Evolutionary conservation across 2,888 invertebrate genomes (phyloP).

Genomic region (Ormyrus thymus): DNA sequence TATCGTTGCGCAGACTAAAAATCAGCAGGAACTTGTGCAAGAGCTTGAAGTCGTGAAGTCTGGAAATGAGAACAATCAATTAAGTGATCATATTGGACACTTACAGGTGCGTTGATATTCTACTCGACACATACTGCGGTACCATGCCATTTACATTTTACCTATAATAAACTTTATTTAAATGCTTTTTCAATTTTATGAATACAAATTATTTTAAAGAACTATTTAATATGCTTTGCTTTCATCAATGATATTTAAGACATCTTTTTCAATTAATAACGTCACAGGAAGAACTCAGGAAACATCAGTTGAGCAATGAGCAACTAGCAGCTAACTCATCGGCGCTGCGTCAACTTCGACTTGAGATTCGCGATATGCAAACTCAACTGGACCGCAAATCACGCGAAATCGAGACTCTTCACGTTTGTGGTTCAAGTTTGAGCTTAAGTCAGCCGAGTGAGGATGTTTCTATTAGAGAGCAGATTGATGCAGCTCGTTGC

Average conservation of each 20-base stretch:
- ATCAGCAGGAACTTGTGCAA: constrained; percentile 77
- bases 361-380: constrained; percentile 81
- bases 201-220: too few species aligned
- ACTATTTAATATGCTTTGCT: too few species aligned
- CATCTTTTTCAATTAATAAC: too few species aligned
- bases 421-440: constrained; percentile 80
- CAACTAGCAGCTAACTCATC: constrained; percentile 76
- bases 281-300: constrained; percentile 76
- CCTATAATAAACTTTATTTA: too few species aligned
- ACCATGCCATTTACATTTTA: too few species aligned
- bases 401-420: constrained; percentile 83
- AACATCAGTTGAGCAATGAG: constrained; percentile 75
- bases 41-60: constrained; percentile 78
- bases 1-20: constrained; percentile 78
- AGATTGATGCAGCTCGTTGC: constrained; percentile 75
- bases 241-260: too few species aligned
- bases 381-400: constrained; percentile 82
- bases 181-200: too few species aligned
- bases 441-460: constrained; percentile 87
- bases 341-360: constrained; percentile 74
- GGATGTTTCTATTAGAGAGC: constrained; percentile 84
- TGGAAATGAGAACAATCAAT: constrained; percentile 74
- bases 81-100: constrained; percentile 75
- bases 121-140: too few species aligned
- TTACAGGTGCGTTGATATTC: constrained; percentile 71